A percentile compares a stretch with the other conserved stretches of the same genome.
Evolutionary conservation across 2,888 invertebrate genomes (phyloP).

Genomic region (Meiosimyza decipiens): DNA sequence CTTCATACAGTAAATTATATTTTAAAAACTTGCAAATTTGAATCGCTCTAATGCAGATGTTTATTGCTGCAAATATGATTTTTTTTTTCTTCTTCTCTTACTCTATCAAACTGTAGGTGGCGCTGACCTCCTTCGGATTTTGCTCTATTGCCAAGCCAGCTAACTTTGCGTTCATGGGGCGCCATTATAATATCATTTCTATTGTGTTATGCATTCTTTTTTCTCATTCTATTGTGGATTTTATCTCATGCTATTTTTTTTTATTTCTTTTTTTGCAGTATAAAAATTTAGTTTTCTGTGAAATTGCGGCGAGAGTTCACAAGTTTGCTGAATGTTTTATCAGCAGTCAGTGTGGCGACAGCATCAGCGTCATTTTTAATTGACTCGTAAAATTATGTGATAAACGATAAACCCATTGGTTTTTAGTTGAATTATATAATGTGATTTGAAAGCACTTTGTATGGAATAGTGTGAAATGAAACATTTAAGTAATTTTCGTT

Average conservation of each 20-base stretch:
- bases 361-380: too few species aligned
- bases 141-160: not conserved
- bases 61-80: not conserved
- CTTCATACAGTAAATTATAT: too few species aligned
- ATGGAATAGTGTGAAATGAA: too few species aligned
- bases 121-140: constrained; percentile 25
- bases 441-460: too few species aligned
- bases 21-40: too few species aligned
- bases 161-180: not conserved
- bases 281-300: too few species aligned
- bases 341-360: constrained; percentile 17
- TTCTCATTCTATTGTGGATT: not conserved
- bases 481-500: too few species aligned
- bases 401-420: too few species aligned
- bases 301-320: not conserved
- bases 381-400: too few species aligned
- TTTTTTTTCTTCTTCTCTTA: constrained; percentile 1
- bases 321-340: constrained; percentile 20
- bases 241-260: not conserved
- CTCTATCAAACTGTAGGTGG: constrained; percentile 26
- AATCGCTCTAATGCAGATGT: not conserved
- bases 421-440: too few species aligned
- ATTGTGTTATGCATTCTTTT: constrained; percentile 5
- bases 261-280: too few species aligned
- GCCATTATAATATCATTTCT: not conserved